Base-by-base conservation (phyloP, 1,140 invertebrate genomes). In the Orussus abietinus region DNA sequence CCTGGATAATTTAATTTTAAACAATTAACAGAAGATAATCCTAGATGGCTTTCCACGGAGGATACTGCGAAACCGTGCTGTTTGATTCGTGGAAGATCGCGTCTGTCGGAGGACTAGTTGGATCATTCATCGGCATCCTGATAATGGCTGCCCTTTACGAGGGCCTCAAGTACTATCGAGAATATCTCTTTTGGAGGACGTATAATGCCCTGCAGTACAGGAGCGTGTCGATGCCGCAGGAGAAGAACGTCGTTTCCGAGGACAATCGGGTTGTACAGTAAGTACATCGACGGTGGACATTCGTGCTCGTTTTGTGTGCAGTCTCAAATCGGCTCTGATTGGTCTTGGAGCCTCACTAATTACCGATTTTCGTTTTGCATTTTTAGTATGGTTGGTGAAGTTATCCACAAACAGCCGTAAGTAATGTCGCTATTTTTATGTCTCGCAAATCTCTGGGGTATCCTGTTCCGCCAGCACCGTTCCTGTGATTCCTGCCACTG, bases 161-260 rank as follows among this genome's bases (percentile, higher is more conserved):
- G 72, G 90, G 89, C 10, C 76, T 96, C 0, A 96, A 96, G 69
- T 92, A 90, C 72, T 92, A 89, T 58, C 81, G 87, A 46, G 87
- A 90, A 71, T 85, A 85, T 70, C 69, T 90, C 17, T 83, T 89
- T 59, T 90, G 87, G 86, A 86, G 83, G 70, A 85, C 85, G 0
- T 88, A 88, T 59, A 86, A 84, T 58, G 68, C 80, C 33, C 50
- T 80, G 40, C 75, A 82, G 58, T 78, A 86, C 44, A 73, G 81
- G 38, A 85, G 86, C 14, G 86, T 90, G 2, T 75, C 84, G 14
- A 77, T 84, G 29, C 85, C 85, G 3, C 75, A 75, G 39, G 77
- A 85, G 29, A 87, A 88, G 70, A 77, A 75, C 28, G 77, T 78
- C 36, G 75, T 78, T 10, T 60, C 77, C 31, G 82, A 84, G 42